Base-by-base conservation (phyloP, 2,888 invertebrate genomes). In the Iphiclides podalirius region DNA sequence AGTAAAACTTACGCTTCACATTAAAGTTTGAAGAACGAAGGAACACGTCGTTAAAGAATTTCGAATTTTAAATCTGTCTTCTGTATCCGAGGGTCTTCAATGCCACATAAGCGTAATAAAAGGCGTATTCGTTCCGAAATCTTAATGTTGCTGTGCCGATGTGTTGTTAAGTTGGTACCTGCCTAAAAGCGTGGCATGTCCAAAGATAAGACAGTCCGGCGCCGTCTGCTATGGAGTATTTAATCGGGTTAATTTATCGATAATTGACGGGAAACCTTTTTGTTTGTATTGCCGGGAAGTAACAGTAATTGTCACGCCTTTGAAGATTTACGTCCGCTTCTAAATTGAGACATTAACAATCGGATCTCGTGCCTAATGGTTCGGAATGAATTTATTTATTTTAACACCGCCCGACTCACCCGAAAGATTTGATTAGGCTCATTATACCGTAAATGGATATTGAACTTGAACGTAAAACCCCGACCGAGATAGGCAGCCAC, bases 251-350 rank as follows among this genome's bases (percentile, higher is more conserved):
- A 88, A 87, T 88, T 88, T 87, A 88, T 87, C 87, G 86, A 87
- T 88, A 88, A 88, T 88, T 86, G 87, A 86, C 87, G 87, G 83
- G 81, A 83, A 86, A 78, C 85, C 87, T 87, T 87, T 87, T 86
- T 86, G 86, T 88, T 88, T 86, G 87, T 85, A 82, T 79, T 83
- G 82, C 80, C 79, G 84, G 87, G 74, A 86, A 87, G 84, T 85
- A 88, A 87, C 87, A 87, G 87, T 85, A 85, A 88, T 88, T 88
- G 88, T 88, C 88, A 88, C 87, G 88, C 87, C 87, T 88, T 84
- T 85, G 82, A 88, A 86, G 87, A 88, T 88, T 88, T 87, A 88
- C 87, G 87, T 82, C 76, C 86, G 85, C 83, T 84, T 83, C 86
- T 83, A 87, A 87, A 88, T 87, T 86, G 85, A 88, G 88, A 86